Evolutionary conservation across 2,113 vertebrate genomes (phyloP).

Genomic region (Oenanthe melanoleuca): DNA sequence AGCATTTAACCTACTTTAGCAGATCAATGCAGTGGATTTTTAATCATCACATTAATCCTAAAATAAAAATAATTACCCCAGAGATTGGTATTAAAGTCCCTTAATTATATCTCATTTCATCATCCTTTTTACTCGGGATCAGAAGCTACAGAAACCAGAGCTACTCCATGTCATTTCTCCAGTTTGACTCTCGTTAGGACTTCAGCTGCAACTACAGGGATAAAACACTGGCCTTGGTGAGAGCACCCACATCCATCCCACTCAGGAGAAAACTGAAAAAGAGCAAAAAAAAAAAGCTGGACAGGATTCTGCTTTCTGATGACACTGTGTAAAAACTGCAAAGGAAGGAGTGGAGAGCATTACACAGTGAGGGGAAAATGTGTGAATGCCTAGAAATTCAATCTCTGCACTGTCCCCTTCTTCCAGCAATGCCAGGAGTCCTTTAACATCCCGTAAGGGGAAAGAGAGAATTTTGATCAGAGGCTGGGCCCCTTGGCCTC

Average conservation of each 20-base stretch:
- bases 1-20: conserved; percentile 63
- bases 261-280: not conserved
- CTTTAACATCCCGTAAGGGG: not conserved
- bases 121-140: conserved; percentile 13
- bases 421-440: not conserved
- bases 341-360: not conserved
- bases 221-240: not conserved
- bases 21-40: conserved; percentile 32
- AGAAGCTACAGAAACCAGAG: not conserved
- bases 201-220: not conserved
- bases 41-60: conserved; percentile 63
- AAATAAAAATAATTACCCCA: conserved; percentile 67
- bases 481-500: not conserved
- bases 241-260: not conserved
- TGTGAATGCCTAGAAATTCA: not conserved
- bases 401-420: not conserved
- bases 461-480: not conserved
- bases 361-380: not conserved
- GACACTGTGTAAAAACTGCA: not conserved
- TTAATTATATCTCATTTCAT: conserved; percentile 55
- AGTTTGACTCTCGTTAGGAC: not conserved
- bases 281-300: accelerated
- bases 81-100: conserved; percentile 33
- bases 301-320: not conserved
- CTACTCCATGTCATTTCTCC: not conserved